phyloP scores from a whole-genome alignment of 2,797 vertebrate species.

The Luscinia luscinia region DNA sequence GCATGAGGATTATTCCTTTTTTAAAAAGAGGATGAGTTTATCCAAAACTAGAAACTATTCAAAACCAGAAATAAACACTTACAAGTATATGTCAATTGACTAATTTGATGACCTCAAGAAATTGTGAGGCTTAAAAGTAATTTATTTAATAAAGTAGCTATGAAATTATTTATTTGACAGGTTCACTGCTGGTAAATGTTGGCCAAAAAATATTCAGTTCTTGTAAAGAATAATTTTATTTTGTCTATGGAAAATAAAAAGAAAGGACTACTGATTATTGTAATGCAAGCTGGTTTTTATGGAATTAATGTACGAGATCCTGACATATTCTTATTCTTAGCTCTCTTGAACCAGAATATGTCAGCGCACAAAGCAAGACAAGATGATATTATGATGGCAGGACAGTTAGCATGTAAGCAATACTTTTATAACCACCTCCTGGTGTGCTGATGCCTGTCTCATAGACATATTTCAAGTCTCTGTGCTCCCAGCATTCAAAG shows the following conservation, averaged over 20 bases:
- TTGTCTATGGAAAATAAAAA: background rate
- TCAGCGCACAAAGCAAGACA: background rate
- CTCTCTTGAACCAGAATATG: background rate
- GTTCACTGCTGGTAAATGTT: background rate
- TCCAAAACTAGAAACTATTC: background rate
- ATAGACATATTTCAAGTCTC: background rate
- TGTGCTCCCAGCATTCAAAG: background rate
- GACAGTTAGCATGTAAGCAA: background rate
- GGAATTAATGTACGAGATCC: background rate
- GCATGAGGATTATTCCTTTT: background rate
- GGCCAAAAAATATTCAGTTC: background rate
- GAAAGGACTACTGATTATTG: background rate
- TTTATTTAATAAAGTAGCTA: background rate
- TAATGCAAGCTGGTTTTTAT: background rate
- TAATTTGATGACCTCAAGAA: background rate
- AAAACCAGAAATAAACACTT: background rate
- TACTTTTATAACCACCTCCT: background rate
- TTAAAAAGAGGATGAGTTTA: background rate
- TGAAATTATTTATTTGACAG: background rate
- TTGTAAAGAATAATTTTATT: background rate
- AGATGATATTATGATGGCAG: background rate
- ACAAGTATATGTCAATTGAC: background rate
- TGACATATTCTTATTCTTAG: background rate
- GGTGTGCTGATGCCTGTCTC: background rate
- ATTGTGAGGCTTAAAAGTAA: background rate